Conservation (phyloP, 2,797 vertebrate species). For the Lemur catta region DNA sequence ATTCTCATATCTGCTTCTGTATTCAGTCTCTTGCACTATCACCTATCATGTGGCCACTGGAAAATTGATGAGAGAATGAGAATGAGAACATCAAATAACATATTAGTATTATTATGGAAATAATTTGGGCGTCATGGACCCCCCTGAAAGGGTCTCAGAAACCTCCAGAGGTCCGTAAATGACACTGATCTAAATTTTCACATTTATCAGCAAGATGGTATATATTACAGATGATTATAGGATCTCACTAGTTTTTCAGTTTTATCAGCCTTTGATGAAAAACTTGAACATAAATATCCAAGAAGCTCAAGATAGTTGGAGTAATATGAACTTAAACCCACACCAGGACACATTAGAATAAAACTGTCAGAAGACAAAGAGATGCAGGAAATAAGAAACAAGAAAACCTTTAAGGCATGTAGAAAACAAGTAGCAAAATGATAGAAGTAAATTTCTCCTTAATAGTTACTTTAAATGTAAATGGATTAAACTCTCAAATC, state of each 20-base stretch:
- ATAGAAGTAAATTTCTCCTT: not conserved
- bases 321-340: not conserved
- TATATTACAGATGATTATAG: not conserved
- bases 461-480: slow-evolving; percentile 9
- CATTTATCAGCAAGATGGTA: not conserved
- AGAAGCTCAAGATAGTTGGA: not conserved
- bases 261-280: not conserved
- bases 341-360: not conserved
- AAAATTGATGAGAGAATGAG: not conserved
- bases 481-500: not conserved
- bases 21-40: no score
- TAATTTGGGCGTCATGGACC: not conserved
- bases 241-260: not conserved
- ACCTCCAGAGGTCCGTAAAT: not conserved
- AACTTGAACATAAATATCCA: not conserved
- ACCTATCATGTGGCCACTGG: not conserved
- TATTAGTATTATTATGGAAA: not conserved
- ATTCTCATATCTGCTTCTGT: no score
- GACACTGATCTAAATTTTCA: not conserved
- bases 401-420: not conserved
- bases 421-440: slow-evolving; percentile 3
- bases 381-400: not conserved
- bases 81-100: not conserved
- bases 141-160: not conserved
- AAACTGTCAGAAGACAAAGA: not conserved